Evolutionary conservation across 2,113 vertebrate genomes (phyloP), one percentile per base, ranked within the genome.

Genomic region (Phaetusa simplex): DNA sequence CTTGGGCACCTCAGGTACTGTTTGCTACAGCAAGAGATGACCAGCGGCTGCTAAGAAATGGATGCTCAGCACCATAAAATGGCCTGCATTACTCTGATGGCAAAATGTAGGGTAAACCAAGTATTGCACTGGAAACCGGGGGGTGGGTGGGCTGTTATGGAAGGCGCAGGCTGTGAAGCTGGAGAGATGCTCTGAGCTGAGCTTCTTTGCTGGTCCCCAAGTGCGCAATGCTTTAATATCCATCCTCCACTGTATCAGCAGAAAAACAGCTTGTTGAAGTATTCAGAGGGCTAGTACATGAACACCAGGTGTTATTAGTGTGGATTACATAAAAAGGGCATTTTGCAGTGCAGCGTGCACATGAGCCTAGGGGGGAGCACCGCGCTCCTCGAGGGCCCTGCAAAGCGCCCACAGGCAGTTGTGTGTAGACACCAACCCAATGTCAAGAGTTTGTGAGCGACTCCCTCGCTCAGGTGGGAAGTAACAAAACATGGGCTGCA

Each of bases 391-490:
- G 36, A 43, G 38, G 17, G 12, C 24, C 49, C 52, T 27, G 38
- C 61, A 38, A 58, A 81, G 26, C 0, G 0, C 7, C 6, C 23
- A 13, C 23, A 29, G 49, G 26, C 19, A 30, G 42, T 13, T 1
- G 1, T 18, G 18, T 32, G 32, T 17, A 47, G 64, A 43, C 22
- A 23, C 24, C 38, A 65, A 19, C 5, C 38, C 19, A 14, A 13
- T 10, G 8, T 26, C 21, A 53, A 58, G 50, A 55, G n/a, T 47
- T 71, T 53, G 34, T 21, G 55, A 52, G 10, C 7, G 38, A 59
- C 24, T 59, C 50, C 34, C 38, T 65, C 1, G 0, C 16, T 82
- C 30, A 49, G 26, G 42, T 19, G n/a, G 17, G 47, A 67, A 62
- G n/a, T 5, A 5, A 26, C 16, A 73, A 81, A 73, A 67, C n/a